A percentile compares a stretch with the other conserved stretches of the same genome.
Evolutionary conservation across 2,113 vertebrate species (phyloP).

Genomic region (Toxotes chatareus): DNA sequence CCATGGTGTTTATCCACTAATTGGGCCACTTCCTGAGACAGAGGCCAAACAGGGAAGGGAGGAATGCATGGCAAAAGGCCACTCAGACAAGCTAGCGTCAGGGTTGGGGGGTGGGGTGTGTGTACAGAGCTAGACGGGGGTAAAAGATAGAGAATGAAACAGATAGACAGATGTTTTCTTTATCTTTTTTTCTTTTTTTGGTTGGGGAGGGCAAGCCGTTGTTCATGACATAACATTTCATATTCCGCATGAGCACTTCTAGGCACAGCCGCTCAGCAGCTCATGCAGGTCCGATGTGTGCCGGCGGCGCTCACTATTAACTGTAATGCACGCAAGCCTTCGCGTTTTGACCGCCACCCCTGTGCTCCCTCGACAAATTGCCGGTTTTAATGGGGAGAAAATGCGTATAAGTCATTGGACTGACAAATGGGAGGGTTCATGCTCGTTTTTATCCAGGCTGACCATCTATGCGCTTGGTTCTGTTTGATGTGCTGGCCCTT

Average conservation of each 20-base stretch:
- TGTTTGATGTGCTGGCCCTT: slow-evolving; percentile 80
- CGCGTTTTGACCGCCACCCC: slow-evolving; percentile 27
- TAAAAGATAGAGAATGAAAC: slow-evolving; percentile 60
- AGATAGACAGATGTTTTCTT: slow-evolving; percentile 39
- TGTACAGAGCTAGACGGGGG: slow-evolving; percentile 42
- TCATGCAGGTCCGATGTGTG: slow-evolving; percentile 12
- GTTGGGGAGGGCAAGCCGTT: background rate
- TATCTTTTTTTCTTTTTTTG: slow-evolving; percentile 7
- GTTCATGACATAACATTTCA: slow-evolving; percentile 46
- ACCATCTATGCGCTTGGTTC: slow-evolving; percentile 68
- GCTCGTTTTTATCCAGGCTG: slow-evolving; percentile 67
- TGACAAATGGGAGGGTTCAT: slow-evolving; percentile 67
- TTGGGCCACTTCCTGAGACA: slow-evolving; percentile 91
- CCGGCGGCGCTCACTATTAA: background rate
- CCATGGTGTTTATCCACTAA: slow-evolving; percentile 88
- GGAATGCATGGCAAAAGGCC: slow-evolving; percentile 86
- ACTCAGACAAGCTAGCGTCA: slow-evolving; percentile 83
- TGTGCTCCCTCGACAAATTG: slow-evolving; percentile 10
- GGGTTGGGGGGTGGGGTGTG: slow-evolving; percentile 47
- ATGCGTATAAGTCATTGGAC: slow-evolving; percentile 58
- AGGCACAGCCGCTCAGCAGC: slow-evolving; percentile 10
- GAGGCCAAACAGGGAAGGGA: slow-evolving; percentile 85
- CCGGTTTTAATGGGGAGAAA: slow-evolving; percentile 36
- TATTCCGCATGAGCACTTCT: slow-evolving; percentile 30
- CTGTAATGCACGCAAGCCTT: background rate